Percentiles rank a stretch among this genome's conserved stretches.
phyloP scores from a whole-genome alignment of 2,113 vertebrate species.

The Sciurus niger region DNA sequence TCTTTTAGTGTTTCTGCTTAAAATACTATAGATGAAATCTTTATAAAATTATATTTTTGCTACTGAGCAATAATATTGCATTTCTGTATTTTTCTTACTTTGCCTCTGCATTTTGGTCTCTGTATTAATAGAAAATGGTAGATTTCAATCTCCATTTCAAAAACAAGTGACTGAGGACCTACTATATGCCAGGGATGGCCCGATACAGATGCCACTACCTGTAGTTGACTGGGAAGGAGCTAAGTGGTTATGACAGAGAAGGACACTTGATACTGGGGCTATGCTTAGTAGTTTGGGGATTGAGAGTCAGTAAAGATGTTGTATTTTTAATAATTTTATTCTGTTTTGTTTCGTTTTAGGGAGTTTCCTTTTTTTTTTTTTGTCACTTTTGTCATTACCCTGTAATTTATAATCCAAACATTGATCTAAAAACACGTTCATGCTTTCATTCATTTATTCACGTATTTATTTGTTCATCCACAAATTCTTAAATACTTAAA shows the following conservation, averaged over 20 bases:
- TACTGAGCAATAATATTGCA: neutral
- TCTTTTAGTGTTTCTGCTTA: neutral
- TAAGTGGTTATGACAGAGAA: neutral
- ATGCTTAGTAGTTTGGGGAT: neutral
- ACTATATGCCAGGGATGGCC: neutral
- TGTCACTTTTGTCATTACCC: neutral
- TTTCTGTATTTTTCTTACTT: neutral
- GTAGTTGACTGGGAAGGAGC: neutral
- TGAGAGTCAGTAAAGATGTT: neutral
- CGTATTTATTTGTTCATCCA: slow-evolving; percentile 58
- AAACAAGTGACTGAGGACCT: neutral
- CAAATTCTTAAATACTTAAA: neutral
- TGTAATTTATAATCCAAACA: neutral
- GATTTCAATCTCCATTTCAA: neutral
- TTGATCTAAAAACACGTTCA: neutral
- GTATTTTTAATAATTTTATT: neutral
- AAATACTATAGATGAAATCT: neutral
- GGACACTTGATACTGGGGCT: no score
- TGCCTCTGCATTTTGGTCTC: neutral
- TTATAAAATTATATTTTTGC: neutral
- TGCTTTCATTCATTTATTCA: neutral
- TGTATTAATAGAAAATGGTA: neutral
- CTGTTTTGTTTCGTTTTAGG: neutral
- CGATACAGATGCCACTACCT: neutral
- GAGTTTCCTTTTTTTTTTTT: neutral